phyloP scores from a whole-genome alignment of 2,113 vertebrate species.

The Bujurquina vittata region DNA sequence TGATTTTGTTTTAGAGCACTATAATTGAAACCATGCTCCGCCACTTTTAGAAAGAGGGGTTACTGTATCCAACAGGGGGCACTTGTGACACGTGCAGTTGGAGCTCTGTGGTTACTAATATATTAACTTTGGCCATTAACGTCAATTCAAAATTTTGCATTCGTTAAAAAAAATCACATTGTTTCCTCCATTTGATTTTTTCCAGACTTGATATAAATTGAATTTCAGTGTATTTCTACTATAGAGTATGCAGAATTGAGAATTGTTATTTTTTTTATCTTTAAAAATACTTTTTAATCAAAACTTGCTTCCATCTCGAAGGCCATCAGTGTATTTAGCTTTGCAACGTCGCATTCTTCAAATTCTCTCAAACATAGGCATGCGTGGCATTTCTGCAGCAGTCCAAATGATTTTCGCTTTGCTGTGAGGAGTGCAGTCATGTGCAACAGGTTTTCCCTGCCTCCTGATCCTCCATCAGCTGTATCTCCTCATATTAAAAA shows the following conservation, averaged over 20 bases:
- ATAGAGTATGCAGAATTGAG: neutral
- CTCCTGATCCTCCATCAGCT: neutral
- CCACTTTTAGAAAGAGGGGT: neutral
- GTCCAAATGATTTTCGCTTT: neutral
- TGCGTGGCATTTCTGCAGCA: neutral
- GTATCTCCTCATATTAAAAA: neutral
- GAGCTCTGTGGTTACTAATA: conserved; percentile 2
- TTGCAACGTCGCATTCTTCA: neutral
- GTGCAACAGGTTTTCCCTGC: neutral
- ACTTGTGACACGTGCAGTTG: conserved; percentile 45
- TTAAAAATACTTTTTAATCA: neutral
- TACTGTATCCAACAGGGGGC: conserved; percentile 68
- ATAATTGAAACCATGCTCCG: conserved; percentile 42
- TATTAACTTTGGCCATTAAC: neutral
- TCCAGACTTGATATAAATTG: neutral
- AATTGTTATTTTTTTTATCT: neutral
- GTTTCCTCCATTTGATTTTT: neutral
- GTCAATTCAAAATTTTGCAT: neutral
- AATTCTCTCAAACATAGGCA: neutral
- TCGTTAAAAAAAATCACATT: neutral
- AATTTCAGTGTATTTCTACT: neutral
- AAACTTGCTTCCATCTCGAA: neutral
- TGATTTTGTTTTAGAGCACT: neutral
- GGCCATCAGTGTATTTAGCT: neutral
- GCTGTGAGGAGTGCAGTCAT: neutral